Base-by-base conservation (phyloP, 2,797 vertebrate species). In the Eutrigla gurnardus region DNA sequence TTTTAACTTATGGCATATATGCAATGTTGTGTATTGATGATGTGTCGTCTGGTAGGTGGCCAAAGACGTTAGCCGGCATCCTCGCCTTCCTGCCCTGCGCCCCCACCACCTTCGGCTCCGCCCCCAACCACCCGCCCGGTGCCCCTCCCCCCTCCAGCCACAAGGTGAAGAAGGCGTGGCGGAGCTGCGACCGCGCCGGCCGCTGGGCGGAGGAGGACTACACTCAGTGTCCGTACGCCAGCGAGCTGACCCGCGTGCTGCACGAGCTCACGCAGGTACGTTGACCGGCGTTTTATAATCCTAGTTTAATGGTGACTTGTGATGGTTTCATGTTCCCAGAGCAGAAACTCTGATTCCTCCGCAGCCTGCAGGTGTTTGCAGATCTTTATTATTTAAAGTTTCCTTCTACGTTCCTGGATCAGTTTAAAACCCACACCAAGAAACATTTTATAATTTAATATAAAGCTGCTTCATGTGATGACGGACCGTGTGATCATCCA, bases 141-240 rank as follows among this genome's bases (percentile, higher is more conserved):
- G 25, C 64, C 12, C 43, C 73, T 18, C 80, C 63, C 50, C 60
- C 47, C 18, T 61, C 81, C 36, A 71, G 84, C 0, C 86, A 79
- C 54, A 90, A 81, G 37, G 94, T 96, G 81, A 94, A 95, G 75
- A 97, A 96, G 88, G 96, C 96, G 0, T 96, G 96, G 96, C 95
- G 97, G 5, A 95, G 93, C 63, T 98, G 97, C 60, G 94, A 96
- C 83, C 90, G 93, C 4, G 77, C 89, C 0, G 97, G 97, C 4
- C 94, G 83, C 0, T 98, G 97, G 97, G 94, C 93, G 9, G 95
- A 97, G 61, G 95, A 96, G 40, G 96, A 96, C 88, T 97, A 97
- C 90, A 96, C 95, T 53, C 95, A 96, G 83, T 98, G 97, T 76
- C 95, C 95, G 1, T 97, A 96, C 42, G 94, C 95, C 71, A 96